Evolutionary conservation across 2,113 vertebrate species (phyloP).

Genomic region (Antechinus flavipes): DNA sequence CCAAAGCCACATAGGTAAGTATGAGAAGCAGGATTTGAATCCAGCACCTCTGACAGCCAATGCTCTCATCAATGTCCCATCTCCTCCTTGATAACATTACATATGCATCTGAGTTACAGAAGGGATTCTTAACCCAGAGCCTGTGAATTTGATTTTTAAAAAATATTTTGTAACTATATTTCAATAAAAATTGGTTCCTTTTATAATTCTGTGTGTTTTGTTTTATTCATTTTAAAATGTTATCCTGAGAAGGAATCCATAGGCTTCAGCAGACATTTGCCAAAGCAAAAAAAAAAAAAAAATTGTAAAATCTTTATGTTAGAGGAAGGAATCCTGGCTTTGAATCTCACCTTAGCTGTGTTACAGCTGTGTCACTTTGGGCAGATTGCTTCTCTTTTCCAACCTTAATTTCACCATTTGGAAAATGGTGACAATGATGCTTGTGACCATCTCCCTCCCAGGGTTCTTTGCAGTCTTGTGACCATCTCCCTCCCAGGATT

Average conservation of each 20-base stretch:
- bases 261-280: neutral
- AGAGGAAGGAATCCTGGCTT: neutral
- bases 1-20: neutral
- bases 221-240: neutral
- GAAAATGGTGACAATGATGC: neutral
- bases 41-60: neutral
- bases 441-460: neutral
- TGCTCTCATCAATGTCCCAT: neutral
- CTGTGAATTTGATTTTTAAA: neutral
- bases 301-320: neutral
- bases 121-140: neutral
- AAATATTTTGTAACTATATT: neutral
- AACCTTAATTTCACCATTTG: neutral
- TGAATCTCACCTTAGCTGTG: neutral
- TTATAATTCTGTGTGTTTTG: neutral
- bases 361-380: neutral
- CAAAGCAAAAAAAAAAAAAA: neutral
- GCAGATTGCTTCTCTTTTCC: neutral
- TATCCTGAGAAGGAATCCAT: neutral
- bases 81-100: neutral
- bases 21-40: neutral
- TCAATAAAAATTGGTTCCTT: neutral
- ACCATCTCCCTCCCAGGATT: neutral
- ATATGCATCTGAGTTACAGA: neutral
- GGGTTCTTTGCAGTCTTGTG: neutral